phyloP scores from a whole-genome alignment of 2,113 vertebrate species.

The Glaucidium brasilianum region DNA sequence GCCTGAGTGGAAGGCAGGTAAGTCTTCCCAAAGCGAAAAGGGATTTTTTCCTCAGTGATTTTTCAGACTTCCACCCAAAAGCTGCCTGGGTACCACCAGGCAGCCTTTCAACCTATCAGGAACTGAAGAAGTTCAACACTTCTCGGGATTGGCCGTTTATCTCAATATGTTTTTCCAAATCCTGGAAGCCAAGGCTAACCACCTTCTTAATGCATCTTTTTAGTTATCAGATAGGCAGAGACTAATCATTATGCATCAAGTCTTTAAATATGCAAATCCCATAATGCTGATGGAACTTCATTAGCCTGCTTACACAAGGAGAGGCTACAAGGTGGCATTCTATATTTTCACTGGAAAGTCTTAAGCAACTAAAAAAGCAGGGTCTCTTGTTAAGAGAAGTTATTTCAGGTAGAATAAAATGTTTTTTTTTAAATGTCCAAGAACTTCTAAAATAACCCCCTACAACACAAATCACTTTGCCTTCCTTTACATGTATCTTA shows the following conservation, averaged over 20 bases:
- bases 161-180: neutral
- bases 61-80: neutral
- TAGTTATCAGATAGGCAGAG: neutral
- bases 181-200: neutral
- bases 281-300: neutral
- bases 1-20: neutral
- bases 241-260: neutral
- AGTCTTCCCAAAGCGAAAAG: neutral
- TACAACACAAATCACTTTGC: neutral
- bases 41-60: fast-evolving
- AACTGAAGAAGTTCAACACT: neutral
- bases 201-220: neutral
- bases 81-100: neutral
- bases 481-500: neutral
- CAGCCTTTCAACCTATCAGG: neutral
- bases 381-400: neutral
- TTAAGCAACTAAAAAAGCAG: neutral
- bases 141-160: neutral
- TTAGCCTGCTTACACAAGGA: neutral
- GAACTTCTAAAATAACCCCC: neutral
- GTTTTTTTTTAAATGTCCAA: neutral
- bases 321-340: neutral
- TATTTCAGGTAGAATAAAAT: neutral
- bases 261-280: neutral
- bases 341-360: neutral